A percentile compares a stretch with the other conserved stretches of the same genome.
These are phyloP conservation scores for Lasioglossum villosulum DNA, from an alignment of 2,888 invertebrate species.

Conservation along the genomic window DNA sequence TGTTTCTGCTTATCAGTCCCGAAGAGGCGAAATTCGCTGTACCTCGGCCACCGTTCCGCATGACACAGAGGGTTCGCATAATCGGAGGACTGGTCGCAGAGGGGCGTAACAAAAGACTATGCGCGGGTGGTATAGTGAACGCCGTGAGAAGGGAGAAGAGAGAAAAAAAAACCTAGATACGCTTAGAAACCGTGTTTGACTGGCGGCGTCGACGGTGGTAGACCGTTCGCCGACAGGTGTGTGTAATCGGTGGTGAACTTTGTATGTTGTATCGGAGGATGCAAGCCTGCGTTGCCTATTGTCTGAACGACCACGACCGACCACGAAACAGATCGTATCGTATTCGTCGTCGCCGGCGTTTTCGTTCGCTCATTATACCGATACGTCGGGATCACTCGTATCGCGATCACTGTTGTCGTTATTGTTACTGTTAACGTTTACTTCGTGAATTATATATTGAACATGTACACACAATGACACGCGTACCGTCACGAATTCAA, in stretches of 20 bases:
- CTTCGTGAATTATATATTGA: slow-evolving; percentile 63
- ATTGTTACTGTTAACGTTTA: slow-evolving; percentile 78
- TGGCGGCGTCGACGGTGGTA: not conserved
- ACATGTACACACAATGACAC: slow-evolving; percentile 26
- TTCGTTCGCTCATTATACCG: slow-evolving; percentile 58
- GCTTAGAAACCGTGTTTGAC: slow-evolving; percentile 13
- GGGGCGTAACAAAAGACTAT: not conserved
- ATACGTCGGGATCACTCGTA: slow-evolving; percentile 63
- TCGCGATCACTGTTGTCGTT: slow-evolving; percentile 77
- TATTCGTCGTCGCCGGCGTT: slow-evolving; percentile 55
- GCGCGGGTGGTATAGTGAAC: not conserved
- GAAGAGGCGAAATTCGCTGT: not conserved
- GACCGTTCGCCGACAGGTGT: slow-evolving; percentile 5
- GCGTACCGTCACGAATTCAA: not conserved
- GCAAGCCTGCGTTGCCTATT: slow-evolving; percentile 46
- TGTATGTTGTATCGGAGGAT: slow-evolving; percentile 10
- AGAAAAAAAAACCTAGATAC: slow-evolving; percentile 13
- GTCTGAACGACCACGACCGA: slow-evolving; percentile 49
- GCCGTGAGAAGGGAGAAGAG: not conserved
- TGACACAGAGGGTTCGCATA: not conserved
- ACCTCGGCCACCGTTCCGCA: not conserved
- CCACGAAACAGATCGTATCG: not conserved
- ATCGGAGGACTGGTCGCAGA: not conserved
- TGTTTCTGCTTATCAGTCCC: not conserved
- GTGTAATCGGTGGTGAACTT: not conserved